A percentile compares a stretch with the other conserved stretches of the same genome.
phyloP scores from a whole-genome alignment of 2,797 vertebrate genomes.

The Anguilla anguilla region DNA sequence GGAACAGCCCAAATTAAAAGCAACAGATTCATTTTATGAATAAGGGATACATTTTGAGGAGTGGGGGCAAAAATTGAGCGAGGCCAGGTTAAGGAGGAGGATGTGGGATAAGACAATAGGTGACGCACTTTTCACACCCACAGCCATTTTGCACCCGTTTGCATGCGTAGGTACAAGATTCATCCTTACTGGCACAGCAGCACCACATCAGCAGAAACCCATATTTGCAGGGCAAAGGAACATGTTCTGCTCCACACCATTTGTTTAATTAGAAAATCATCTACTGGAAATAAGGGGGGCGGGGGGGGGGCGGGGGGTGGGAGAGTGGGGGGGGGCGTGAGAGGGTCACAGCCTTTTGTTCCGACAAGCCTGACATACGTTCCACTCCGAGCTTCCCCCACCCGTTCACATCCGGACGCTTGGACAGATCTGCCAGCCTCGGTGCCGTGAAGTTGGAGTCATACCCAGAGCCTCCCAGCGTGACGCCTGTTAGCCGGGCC shows the following conservation, averaged over 20 bases:
- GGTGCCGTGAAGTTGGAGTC: not conserved
- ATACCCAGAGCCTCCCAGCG: not conserved
- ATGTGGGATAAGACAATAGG: not conserved
- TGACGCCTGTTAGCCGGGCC: constrained; percentile 20
- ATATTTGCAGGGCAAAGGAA: not conserved
- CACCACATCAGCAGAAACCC: constrained; percentile 12
- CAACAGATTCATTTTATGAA: no score
- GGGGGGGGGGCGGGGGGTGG: not conserved
- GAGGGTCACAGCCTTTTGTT: not conserved
- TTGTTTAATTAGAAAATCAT: not conserved
- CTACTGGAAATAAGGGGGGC: not conserved
- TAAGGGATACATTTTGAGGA: not conserved
- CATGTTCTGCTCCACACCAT: not conserved
- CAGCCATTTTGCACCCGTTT: not conserved
- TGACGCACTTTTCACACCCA: not conserved
- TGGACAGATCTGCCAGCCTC: no score
- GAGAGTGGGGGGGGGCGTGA: no score
- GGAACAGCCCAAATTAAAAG: not conserved
- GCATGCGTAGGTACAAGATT: not conserved
- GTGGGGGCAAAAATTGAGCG: not conserved
- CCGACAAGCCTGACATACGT: not conserved
- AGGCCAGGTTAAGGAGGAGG: not conserved
- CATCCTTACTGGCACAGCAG: not conserved
- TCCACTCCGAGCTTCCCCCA: not conserved
- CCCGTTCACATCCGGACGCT: not conserved